Evolutionary conservation across 2,113 vertebrate genomes (phyloP).

Genomic region (Sinocyclocheilus maitianheensis): DNA sequence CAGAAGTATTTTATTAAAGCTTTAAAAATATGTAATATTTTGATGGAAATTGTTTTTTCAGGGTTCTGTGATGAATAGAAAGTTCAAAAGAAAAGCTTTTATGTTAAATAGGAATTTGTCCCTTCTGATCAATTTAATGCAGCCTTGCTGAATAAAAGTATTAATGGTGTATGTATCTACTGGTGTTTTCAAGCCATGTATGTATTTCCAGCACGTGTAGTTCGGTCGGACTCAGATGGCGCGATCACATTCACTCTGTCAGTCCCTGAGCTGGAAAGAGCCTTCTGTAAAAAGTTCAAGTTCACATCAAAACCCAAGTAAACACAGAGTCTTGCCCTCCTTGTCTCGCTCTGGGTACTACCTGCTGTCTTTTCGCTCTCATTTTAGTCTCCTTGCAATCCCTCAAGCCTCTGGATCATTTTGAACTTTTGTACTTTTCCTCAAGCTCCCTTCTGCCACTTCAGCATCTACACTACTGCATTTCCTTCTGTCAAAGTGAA

Average conservation of each 20-base stretch:
- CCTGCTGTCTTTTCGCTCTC: neutral
- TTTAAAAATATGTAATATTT: neutral
- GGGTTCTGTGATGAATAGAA: neutral
- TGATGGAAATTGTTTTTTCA: neutral
- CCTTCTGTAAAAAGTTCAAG: constrained; percentile 80
- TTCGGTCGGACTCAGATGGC: constrained; percentile 74
- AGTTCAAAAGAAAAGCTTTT: neutral
- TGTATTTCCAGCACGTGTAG: constrained; percentile 76
- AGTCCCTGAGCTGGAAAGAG: constrained; percentile 77
- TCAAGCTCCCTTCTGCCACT: neutral
- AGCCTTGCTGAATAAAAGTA: neutral
- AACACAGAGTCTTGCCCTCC: constrained; percentile 54
- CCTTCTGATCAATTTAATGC: neutral
- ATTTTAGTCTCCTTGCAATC: neutral
- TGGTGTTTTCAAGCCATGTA: constrained; percentile 40
- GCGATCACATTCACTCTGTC: constrained; percentile 80
- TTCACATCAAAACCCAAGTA: constrained; percentile 78
- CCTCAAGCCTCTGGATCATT: neutral
- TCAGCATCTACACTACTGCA: neutral
- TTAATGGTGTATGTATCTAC: neutral
- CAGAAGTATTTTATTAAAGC: too few species aligned
- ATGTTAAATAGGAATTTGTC: neutral
- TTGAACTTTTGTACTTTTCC: neutral
- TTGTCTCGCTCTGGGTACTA: neutral
- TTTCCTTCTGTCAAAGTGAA: neutral